Evolutionary conservation across 2,113 vertebrate genomes (phyloP).

Genomic region (Triplophysa siluroides): DNA sequence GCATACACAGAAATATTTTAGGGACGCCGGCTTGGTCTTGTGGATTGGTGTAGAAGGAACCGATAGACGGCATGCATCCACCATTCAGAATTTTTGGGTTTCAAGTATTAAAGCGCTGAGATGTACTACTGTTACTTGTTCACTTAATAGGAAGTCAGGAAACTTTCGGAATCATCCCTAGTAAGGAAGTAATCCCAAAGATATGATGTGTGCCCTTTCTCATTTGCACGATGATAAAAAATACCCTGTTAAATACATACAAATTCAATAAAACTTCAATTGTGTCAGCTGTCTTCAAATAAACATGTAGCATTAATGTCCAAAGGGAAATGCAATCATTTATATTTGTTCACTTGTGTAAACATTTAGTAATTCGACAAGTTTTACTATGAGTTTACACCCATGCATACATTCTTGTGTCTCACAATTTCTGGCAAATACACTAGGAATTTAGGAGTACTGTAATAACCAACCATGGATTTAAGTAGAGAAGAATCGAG

Average conservation of each 20-base stretch:
- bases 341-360: background rate
- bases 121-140: too few species aligned
- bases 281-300: background rate
- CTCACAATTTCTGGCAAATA: background rate
- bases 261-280: background rate
- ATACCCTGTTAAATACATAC: background rate
- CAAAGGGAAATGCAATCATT: background rate
- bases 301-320: background rate
- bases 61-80: background rate
- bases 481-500: background rate
- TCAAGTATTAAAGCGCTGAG: too few species aligned
- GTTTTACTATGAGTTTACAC: background rate
- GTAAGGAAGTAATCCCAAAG: background rate
- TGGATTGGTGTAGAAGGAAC: background rate
- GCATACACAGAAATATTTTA: too few species aligned
- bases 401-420: background rate
- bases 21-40: background rate
- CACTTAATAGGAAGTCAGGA: too few species aligned
- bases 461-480: background rate
- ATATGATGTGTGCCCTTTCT: background rate
- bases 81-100: background rate
- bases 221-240: too few species aligned
- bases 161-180: too few species aligned
- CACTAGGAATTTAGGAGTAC: background rate
- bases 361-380: background rate